phyloP scores from a whole-genome alignment of 2,888 invertebrate genomes.

The Drosophila aldrichi region DNA sequence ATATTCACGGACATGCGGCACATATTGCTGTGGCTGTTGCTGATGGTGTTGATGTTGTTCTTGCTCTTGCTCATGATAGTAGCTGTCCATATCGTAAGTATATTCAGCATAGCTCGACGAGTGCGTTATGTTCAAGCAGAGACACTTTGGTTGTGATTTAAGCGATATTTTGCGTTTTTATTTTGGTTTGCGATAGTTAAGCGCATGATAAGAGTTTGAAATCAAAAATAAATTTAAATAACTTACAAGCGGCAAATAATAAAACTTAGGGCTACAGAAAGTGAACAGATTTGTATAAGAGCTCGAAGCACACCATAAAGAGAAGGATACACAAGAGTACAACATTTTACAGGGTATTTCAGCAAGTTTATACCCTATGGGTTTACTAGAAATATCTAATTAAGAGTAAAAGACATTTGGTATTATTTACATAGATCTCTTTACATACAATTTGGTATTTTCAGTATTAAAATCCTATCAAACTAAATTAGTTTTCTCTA shows the following conservation, averaged over 20 bases:
- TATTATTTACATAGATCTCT: not conserved
- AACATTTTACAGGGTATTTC: not conserved
- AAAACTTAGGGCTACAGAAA: conserved; percentile 21
- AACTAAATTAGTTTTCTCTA: not conserved
- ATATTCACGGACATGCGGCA: conserved; percentile 77
- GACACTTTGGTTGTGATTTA: conserved; percentile 53
- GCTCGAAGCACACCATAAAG: conserved; percentile 9
- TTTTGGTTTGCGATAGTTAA: conserved; percentile 16
- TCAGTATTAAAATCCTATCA: not conserved
- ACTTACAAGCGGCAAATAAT: conserved; percentile 37
- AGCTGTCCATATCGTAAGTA: conserved; percentile 53
- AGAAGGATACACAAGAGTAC: not conserved
- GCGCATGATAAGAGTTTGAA: conserved; percentile 40
- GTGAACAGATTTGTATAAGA: conserved; percentile 2
- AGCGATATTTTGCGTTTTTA: conserved; percentile 15
- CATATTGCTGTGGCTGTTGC: conserved; percentile 55
- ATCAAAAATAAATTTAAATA: conserved; percentile 40
- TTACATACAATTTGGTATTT: not conserved
- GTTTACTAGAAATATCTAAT: not conserved
- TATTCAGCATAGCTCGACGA: conserved; percentile 38
- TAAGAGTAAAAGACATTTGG: not conserved
- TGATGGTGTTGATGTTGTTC: conserved; percentile 40
- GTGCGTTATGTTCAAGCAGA: conserved; percentile 66
- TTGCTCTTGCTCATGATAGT: conserved; percentile 34
- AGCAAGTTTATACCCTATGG: not conserved